Evolutionary conservation across 2,888 invertebrate genomes (phyloP).

Genomic region (Drosophila nigricruria): DNA sequence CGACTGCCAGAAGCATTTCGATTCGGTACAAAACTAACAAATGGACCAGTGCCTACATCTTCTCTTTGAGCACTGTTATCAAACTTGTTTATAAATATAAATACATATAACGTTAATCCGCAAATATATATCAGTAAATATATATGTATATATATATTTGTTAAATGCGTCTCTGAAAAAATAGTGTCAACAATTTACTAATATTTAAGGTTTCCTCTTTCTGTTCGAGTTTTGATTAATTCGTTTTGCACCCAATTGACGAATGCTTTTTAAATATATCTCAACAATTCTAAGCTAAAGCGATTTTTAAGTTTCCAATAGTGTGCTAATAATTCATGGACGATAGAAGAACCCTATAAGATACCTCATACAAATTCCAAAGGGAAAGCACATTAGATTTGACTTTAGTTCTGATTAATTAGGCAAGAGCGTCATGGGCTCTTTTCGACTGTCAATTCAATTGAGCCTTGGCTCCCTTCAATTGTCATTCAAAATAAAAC

Average conservation of each 20-base stretch:
- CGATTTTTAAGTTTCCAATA: constrained; percentile 19
- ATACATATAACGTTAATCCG: constrained; percentile 50
- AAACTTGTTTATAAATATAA: constrained; percentile 60
- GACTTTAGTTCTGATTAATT: background rate
- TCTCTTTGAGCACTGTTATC: constrained; percentile 53
- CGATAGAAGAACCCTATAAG: constrained; percentile 9
- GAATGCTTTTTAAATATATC: constrained; percentile 42
- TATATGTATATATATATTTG: constrained; percentile 55
- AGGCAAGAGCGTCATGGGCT: background rate
- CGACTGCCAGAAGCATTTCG: constrained; percentile 52
- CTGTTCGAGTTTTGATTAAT: constrained; percentile 47
- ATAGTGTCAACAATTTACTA: constrained; percentile 65
- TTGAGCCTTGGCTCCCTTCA: background rate
- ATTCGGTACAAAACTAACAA: constrained; percentile 72
- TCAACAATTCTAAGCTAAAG: constrained; percentile 58
- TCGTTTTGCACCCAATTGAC: constrained; percentile 31
- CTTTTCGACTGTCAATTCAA: constrained; percentile 12
- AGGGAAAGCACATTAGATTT: background rate
- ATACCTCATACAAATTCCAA: background rate
- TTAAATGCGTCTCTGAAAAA: constrained; percentile 80
- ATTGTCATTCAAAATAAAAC: background rate
- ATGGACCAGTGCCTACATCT: constrained; percentile 32
- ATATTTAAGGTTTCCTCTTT: constrained; percentile 12
- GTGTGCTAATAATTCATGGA: constrained; percentile 29
- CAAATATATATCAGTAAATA: constrained; percentile 25